Percentiles rank a stretch among this genome's conserved stretches.
These are phyloP conservation scores for Babyrousa celebensis DNA, from an alignment of 2,797 vertebrate species.

Conservation along the genomic window DNA sequence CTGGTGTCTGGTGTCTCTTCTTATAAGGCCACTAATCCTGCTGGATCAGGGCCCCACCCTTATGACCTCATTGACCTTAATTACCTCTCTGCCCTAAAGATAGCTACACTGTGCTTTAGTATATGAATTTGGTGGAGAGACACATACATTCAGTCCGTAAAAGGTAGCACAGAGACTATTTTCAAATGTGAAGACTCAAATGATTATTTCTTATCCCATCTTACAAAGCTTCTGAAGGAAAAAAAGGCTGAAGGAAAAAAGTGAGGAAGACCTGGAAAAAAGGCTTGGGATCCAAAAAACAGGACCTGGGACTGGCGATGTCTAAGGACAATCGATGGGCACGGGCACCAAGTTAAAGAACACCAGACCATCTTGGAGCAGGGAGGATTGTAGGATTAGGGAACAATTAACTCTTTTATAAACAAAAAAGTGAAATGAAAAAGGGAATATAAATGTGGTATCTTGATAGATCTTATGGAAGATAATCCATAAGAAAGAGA, in stretches of 20 bases:
- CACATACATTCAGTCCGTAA: neutral
- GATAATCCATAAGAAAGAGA: too few species aligned
- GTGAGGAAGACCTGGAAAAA: neutral
- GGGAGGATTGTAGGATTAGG: neutral
- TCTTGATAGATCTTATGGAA: neutral
- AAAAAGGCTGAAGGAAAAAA: neutral
- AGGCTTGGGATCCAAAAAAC: neutral
- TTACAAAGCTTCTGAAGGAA: neutral
- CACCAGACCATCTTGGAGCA: neutral
- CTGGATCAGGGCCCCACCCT: neutral
- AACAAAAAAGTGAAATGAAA: neutral
- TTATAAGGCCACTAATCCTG: neutral
- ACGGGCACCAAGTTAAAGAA: neutral
- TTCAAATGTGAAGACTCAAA: neutral
- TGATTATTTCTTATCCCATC: neutral
- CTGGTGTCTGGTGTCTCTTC: neutral
- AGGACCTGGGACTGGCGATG: neutral
- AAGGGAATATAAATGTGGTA: neutral
- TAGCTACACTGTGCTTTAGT: neutral
- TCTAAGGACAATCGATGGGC: neutral
- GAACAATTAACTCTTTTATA: neutral
- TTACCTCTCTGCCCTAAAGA: neutral
- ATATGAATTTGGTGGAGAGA: neutral
- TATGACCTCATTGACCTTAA: neutral
- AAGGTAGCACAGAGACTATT: neutral